Conservation (phyloP, 2,113 vertebrate species). For the Leucosticte australis region DNA sequence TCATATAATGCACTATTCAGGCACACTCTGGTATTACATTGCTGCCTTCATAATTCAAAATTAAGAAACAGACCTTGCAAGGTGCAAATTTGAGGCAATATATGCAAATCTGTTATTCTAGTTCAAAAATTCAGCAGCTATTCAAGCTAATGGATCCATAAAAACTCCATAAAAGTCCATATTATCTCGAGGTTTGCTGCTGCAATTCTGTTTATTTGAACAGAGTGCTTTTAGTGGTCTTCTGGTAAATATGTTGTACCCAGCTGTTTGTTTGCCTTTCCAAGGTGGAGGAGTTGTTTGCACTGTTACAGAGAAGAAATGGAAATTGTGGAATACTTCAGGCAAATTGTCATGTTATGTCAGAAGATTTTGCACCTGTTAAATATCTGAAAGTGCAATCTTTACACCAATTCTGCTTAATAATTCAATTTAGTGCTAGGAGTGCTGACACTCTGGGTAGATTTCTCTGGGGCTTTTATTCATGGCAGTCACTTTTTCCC, state of each 20-base stretch:
- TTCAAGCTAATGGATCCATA: neutral
- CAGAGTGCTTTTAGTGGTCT: neutral
- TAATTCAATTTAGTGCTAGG: neutral
- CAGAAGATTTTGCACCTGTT: neutral
- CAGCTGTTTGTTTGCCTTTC: slow-evolving; percentile 9
- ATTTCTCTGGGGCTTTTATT: neutral
- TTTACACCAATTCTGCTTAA: neutral
- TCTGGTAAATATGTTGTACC: neutral
- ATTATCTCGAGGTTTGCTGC: neutral
- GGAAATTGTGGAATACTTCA: neutral
- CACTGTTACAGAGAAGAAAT: neutral
- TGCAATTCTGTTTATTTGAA: neutral
- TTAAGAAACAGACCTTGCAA: neutral
- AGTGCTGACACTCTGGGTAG: no score
- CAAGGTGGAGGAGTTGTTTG: neutral
- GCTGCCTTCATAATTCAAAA: neutral
- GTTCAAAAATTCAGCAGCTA: neutral
- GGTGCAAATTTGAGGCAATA: neutral
- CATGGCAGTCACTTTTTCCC: neutral
- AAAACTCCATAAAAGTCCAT: neutral
- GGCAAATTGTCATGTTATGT: neutral
- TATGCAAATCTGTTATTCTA: neutral
- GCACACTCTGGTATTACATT: neutral
- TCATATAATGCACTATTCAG: neutral
- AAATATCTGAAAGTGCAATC: neutral